Evolutionary conservation across 2,113 vertebrate species (phyloP).

Genomic region (Hemiscyllium ocellatum): DNA sequence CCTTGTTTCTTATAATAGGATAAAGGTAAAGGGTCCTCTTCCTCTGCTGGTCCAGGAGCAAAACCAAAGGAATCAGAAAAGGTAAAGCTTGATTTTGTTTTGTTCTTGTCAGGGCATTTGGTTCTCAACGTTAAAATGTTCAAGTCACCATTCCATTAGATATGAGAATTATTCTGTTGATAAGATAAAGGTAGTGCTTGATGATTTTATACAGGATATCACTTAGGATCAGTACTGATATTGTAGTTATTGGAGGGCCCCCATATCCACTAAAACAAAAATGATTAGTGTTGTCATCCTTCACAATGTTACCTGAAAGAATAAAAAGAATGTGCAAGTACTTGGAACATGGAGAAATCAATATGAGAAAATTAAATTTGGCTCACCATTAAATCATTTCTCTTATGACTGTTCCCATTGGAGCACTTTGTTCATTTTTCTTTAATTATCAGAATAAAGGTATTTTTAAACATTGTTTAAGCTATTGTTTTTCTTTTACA

Average conservation of each 20-base stretch:
- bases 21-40: not conserved
- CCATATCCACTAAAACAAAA: not conserved
- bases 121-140: not conserved
- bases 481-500: not conserved
- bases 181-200: not conserved
- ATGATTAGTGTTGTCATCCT: not conserved
- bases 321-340: not conserved
- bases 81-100: not conserved
- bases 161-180: not conserved
- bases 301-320: no score
- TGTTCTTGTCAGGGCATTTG: not conserved
- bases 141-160: not conserved
- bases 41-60: not conserved
- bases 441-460: not conserved
- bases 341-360: not conserved
- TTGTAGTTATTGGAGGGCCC: not conserved
- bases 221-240: not conserved
- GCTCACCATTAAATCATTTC: not conserved
- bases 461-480: not conserved
- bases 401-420: not conserved
- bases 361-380: not conserved
- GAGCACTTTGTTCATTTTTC: not conserved
- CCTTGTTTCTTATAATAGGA: not conserved
- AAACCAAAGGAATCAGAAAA: slow-evolving; percentile 1
- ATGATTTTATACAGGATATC: not conserved